Base-by-base conservation (phyloP, 1,140 invertebrate species). In the Atta cephalotes region DNA sequence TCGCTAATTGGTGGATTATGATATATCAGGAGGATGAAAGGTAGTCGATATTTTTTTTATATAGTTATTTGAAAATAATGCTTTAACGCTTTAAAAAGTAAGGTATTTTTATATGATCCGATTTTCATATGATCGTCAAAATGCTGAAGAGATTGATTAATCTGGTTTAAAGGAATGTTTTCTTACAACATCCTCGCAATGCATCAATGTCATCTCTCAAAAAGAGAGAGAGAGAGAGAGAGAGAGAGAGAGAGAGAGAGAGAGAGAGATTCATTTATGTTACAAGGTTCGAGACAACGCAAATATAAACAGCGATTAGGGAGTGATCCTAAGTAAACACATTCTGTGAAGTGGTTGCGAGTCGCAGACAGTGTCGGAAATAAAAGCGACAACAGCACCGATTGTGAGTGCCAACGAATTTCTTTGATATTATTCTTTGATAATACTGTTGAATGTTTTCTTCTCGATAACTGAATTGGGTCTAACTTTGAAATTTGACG, bases 291-390 rank as follows among this genome's bases (percentile, higher is more conserved):
- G 49, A 60, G 88, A 89, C 80, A 62, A 58, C 66, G 45, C 49
- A 88, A 90, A 90, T 76, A 90, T 90, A 88, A 90, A 88, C 81
- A 90, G 31, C 58, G 88, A 90, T 90, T 82, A 90, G 79, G 58
- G 58, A 45, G 12, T 62, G 81, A 88, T 88, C 88, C 88, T 88
- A 88, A 85, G 88, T 63, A 90, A 90, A 90, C 68, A 45, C 12
- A 35, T 18, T 18, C 28, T 2, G 21, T 35, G 16, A 77, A 90
- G 78, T 84, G 79, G 60, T 5, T 63, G 53, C 62, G 49, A 76
- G 88, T 51, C 76, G 45, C 60, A 21, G 65, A 16, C 53, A 82
- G 76, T 39, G 88, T 87, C 79, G 68, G 77, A 87, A 89, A 87
- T 84, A 87, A 90, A 51, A 79, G 58, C 56, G 85, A 74, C 85